These are phyloP conservation scores for Takifugu bimaculatus DNA, from an alignment of 2,113 vertebrate species.

Conservation along the genomic window DNA sequence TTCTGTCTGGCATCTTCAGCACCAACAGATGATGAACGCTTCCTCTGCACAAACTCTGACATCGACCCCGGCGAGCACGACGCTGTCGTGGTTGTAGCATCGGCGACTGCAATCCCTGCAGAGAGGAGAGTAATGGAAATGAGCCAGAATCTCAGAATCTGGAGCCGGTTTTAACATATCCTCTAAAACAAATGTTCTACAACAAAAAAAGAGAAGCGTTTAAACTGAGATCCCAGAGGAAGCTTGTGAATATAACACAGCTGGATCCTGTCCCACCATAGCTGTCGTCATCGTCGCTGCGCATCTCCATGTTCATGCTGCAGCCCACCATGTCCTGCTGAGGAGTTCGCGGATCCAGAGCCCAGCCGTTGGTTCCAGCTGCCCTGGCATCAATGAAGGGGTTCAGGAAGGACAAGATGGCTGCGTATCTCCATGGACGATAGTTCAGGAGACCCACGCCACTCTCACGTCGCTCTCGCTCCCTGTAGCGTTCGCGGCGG, in stretches of 20 bases:
- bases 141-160: background rate
- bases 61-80: constrained; percentile 14
- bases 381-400: constrained; percentile 42
- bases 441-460: constrained; percentile 44
- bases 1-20: constrained; percentile 5
- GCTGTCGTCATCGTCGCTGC: constrained; percentile 40
- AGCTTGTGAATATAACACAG: too few relatives aligned
- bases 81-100: constrained; percentile 23
- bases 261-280: constrained; percentile 11
- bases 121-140: background rate
- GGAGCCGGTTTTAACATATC: background rate
- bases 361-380: constrained; percentile 41
- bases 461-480: constrained; percentile 47
- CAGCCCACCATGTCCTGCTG: constrained; percentile 22
- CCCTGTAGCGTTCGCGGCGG: constrained; percentile 29
- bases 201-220: too few relatives aligned
- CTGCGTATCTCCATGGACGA: constrained; percentile 46
- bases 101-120: constrained; percentile 21
- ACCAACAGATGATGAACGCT: background rate
- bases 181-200: too few relatives aligned
- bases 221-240: too few relatives aligned
- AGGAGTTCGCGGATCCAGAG: constrained; percentile 18
- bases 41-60: constrained; percentile 28
- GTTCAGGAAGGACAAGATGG: constrained; percentile 41
- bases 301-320: constrained; percentile 29